Evolutionary conservation across 2,113 vertebrate genomes (phyloP), one percentile per base, ranked within the genome.

Genomic region (Scartelaos histophorus): DNA sequence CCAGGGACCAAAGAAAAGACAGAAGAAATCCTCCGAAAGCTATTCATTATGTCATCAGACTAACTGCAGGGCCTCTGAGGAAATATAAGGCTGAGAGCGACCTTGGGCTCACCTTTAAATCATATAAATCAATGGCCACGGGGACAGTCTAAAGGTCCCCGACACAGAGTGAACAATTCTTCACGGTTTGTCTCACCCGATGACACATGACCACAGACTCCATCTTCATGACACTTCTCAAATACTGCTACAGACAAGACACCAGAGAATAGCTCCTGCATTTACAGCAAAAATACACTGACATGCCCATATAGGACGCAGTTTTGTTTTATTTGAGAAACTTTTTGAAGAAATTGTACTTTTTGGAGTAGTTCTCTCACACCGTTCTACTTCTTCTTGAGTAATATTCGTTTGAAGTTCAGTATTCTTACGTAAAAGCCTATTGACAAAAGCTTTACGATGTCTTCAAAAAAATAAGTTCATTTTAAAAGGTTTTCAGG

Each of bases 161-260:
- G 56, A 25, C 21, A 25, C 56, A 58, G 24, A 58, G 22, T 25
- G 56, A 58, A 58, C 56, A 25, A 58, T 58, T 58, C 56, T 58
- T 58, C 56, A 58, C 22, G 24, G 12, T 16, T 13, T 58, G 56
- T 25, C 22, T 15, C 12, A 25, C 56, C 56, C 21, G 24, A 25
- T 58, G 56, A 25, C 56, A 58, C 56, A 58, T 25, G 56, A 3
- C 22, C 56, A 25, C 56, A 25, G 22, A 58, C 56, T 58, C 56
- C 22, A 58, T 58, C 56, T 58, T 58, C 56, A 5, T 58, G 56
- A 58, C 56, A 58, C 12, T 25, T 58, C 22, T 25, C 56, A 25
- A 58, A 58, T 25, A 24, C 56, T 24, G 56, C 56, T 16, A 5
- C 21, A 4, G 22, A 57, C 21, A 22, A 12, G 21, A 24, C 4